These are phyloP conservation scores for Dicyrtomina minuta DNA, from an alignment of 2,888 invertebrate genomes.

Conservation along the genomic window DNA sequence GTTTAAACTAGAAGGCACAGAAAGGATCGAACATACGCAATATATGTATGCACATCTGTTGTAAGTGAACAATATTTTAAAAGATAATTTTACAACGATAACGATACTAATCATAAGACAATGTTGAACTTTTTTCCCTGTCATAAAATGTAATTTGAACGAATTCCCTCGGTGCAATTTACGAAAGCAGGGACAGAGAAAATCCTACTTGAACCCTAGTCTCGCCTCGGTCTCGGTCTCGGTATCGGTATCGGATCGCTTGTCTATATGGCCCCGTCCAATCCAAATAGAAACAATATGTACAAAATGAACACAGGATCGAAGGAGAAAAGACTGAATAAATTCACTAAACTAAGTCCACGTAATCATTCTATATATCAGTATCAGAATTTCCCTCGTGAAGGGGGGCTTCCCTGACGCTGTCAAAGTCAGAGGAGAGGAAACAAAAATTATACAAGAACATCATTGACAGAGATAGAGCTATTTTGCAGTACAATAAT, in stretches of 20 bases:
- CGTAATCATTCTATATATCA: conserved; percentile 15
- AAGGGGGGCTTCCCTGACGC: too few species aligned
- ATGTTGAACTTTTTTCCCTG: conserved; percentile 36
- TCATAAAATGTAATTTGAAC: conserved; percentile 41
- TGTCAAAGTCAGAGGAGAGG: too few species aligned
- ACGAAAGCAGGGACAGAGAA: conserved; percentile 19
- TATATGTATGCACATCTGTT: too few species aligned
- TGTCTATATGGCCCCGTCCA: too few species aligned
- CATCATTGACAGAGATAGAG: not conserved
- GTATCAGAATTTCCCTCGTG: too few species aligned
- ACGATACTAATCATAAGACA: conserved; percentile 28
- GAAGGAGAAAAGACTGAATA: conserved; percentile 1
- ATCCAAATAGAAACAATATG: too few species aligned
- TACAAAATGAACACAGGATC: not conserved
- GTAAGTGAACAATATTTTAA: too few species aligned
- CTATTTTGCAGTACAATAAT: not conserved
- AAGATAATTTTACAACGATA: conserved; percentile 28
- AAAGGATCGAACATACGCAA: too few species aligned
- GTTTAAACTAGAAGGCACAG: too few species aligned
- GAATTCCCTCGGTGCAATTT: conserved; percentile 34
- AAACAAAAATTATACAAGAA: not conserved
- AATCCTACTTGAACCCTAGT: conserved; percentile 21
- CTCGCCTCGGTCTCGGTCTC: too few species aligned
- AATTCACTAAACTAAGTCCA: not conserved
- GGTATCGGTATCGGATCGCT: too few species aligned